These are phyloP conservation scores for Cosmia trapezina DNA, from an alignment of 2,888 invertebrate species.

Conservation along the genomic window DNA sequence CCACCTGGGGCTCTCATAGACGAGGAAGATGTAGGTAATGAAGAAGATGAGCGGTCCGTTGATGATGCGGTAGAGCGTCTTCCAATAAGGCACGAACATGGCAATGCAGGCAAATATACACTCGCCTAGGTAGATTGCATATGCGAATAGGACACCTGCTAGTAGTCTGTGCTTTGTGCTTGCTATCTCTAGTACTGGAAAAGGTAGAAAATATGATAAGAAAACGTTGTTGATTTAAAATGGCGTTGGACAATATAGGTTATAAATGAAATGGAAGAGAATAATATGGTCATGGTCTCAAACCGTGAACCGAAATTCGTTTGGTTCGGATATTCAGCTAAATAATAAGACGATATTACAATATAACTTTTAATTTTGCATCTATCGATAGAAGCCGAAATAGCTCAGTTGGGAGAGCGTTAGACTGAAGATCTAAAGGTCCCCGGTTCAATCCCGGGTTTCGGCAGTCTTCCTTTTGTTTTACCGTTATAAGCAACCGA, in stretches of 20 bases:
- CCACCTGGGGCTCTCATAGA: conserved; percentile 84
- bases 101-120: conserved; percentile 79
- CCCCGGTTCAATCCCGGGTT: conserved; percentile 85
- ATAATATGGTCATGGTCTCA: background rate
- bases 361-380: background rate
- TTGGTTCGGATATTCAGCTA: background rate
- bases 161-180: conserved; percentile 76
- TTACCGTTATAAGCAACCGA: background rate
- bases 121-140: conserved; percentile 81
- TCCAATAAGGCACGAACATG: conserved; percentile 82
- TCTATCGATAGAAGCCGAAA: conserved; percentile 70
- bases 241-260: background rate
- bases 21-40: conserved; percentile 71
- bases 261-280: background rate
- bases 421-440: conserved; percentile 86
- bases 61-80: conserved; percentile 77
- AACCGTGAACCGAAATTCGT: background rate
- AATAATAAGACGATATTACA: background rate
- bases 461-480: conserved; percentile 64
- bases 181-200: conserved; percentile 83
- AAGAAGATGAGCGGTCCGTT: conserved; percentile 79
- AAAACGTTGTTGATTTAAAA: background rate
- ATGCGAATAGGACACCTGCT: conserved; percentile 79
- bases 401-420: conserved; percentile 86
- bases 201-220: conserved; percentile 6